Percentiles rank a stretch among this genome's conserved stretches.
These are phyloP conservation scores for Protobothrops mucrosquamatus DNA, from an alignment of 2,113 vertebrate genomes.

Conservation along the genomic window DNA sequence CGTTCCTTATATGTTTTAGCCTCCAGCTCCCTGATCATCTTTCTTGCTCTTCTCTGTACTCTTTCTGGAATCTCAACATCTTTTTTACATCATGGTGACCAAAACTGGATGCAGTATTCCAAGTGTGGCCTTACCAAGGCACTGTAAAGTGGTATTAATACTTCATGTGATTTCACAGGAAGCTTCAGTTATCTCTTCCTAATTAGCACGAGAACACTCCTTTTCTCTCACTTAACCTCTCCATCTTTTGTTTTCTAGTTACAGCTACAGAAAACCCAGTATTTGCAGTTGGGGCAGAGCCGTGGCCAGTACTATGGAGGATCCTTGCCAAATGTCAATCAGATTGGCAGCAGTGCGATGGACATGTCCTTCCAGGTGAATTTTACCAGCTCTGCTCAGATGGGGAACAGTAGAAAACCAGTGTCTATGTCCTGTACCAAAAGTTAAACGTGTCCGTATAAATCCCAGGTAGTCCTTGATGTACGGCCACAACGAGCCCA, in stretches of 20 bases:
- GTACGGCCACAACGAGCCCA: background rate
- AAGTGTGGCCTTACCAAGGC: too few relatives aligned
- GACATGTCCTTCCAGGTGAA: constrained; percentile 99
- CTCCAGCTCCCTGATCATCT: too few relatives aligned
- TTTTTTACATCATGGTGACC: too few relatives aligned
- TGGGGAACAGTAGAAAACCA: background rate
- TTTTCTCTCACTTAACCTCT: background rate
- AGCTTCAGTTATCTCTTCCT: background rate
- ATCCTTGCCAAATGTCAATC: constrained; percentile 98
- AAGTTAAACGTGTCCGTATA: background rate
- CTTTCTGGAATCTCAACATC: too few relatives aligned
- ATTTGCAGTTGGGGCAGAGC: constrained; percentile 96
- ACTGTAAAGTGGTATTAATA: too few relatives aligned
- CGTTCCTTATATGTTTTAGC: too few relatives aligned
- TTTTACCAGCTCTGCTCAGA: background rate
- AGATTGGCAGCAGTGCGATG: constrained; percentile 94
- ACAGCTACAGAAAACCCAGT: constrained; percentile 98
- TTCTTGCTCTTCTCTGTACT: too few relatives aligned
- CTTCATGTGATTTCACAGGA: background rate
- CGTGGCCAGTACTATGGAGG: constrained; percentile 98
- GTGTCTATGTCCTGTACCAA: background rate
- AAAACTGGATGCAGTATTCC: too few relatives aligned
- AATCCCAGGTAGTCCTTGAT: background rate
- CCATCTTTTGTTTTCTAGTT: constrained; percentile 74
- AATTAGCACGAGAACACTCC: background rate